Evolutionary conservation across 2,113 vertebrate genomes (phyloP), one percentile per base, ranked within the genome.

Genomic region (Ptyas mucosa): DNA sequence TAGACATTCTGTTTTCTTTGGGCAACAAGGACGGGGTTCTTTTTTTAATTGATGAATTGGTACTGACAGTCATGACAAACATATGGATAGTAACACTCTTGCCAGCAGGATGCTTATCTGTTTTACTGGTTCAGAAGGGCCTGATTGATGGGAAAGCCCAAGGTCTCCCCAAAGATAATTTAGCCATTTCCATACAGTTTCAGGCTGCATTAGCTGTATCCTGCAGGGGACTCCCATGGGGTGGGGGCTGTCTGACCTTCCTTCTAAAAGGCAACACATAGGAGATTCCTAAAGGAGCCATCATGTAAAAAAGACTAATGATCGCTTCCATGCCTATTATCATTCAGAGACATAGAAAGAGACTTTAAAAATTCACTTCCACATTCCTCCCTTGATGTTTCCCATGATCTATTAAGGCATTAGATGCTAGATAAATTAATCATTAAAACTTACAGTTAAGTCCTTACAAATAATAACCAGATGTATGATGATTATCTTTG

Each of bases 341-440:
- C 97, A 98, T 97, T 98, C 97, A 97, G 98, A 97, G 97, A 97
- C 97, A 96, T 95, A 29, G 95, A 98, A 97, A 97, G 94, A 96
- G 97, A 97, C 97, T 98, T 98, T 98, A 97, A 97, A 98, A 98
- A 98, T 97, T 97, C 97, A 97, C 97, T 96, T 95, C 97, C 97
- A 97, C 98, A 98, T 98, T 98, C 98, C 97, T 98, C 97, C 97
- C 98, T 98, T 98, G 98, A 98, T 98, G 98, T 98, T 97, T 97
- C 95, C 92, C 96, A 96, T 98, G 98, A 98, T 98, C 98, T 98
- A 98, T 98, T 98, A 98, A 98, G 97, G 97, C 96, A 94, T 97
- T 98, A 98, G 96, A 96, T 96, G 97, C 96, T 97, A 98, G 97
- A 98, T 98, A 98, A 98, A 98, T 98, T 98, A 98, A 98, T 98